Evolutionary conservation across 2,113 vertebrate genomes (phyloP).

Genomic region (Melanerpes aurifrons): DNA sequence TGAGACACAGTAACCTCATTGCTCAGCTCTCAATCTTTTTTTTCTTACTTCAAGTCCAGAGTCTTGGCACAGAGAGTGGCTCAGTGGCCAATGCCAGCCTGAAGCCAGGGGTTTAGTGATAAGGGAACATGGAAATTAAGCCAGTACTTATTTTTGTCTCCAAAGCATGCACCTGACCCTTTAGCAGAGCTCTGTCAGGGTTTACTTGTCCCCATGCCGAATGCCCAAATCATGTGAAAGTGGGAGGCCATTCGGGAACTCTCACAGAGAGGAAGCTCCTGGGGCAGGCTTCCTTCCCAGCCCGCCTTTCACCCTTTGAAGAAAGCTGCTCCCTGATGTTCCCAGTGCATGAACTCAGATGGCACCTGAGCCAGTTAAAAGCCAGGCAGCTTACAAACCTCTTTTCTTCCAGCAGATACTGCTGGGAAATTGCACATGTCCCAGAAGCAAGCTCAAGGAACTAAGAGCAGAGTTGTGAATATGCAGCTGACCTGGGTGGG

Average conservation of each 20-base stretch:
- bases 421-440: neutral
- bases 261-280: neutral
- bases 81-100: neutral
- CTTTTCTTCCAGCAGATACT: neutral
- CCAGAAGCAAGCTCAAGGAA: neutral
- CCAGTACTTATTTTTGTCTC: slow-evolving; percentile 50
- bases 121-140: neutral
- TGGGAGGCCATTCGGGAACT: neutral
- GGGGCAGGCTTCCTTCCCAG: neutral
- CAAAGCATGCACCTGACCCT: neutral
- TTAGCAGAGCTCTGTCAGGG: slow-evolving; percentile 8
- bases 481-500: neutral
- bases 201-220: neutral
- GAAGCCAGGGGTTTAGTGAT: neutral
- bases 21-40: neutral
- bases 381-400: accelerated
- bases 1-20: neutral
- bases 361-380: neutral
- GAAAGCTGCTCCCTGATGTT: neutral
- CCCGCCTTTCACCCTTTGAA: neutral
- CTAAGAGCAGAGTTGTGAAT: neutral
- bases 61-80: neutral
- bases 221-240: neutral
- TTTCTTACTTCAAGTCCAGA: neutral
- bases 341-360: neutral